phyloP scores from a whole-genome alignment of 64 coral and sea anemone genomes.

The Porites australiensis region DNA sequence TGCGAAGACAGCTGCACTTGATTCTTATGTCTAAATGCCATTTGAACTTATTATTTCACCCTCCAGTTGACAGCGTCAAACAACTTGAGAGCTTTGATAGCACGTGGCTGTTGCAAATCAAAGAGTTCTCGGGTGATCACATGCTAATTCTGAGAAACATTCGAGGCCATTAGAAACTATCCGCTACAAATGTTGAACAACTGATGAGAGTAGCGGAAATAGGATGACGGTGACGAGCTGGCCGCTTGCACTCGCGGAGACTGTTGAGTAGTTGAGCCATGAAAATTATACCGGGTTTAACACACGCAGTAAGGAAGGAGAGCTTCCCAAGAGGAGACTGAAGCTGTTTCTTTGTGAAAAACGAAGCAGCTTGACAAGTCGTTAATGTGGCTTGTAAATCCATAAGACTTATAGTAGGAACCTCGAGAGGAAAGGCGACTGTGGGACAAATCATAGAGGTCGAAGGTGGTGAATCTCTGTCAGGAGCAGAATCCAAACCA shows the following conservation, averaged over 20 bases:
- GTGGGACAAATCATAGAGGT: constrained; percentile 18
- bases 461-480: not conserved
- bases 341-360: not conserved
- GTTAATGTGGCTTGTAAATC: not conserved
- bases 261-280: not conserved
- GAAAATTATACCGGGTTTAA: too few relatives aligned
- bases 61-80: too few relatives aligned
- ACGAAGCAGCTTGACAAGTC: not conserved
- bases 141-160: too few relatives aligned
- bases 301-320: too few relatives aligned
- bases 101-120: too few relatives aligned
- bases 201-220: not conserved
- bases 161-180: too few relatives aligned
- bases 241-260: not conserved
- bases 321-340: not conserved
- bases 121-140: too few relatives aligned
- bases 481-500: not conserved
- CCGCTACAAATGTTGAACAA: too few relatives aligned
- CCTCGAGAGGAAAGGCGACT: not conserved
- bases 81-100: too few relatives aligned
- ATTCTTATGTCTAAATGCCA: too few relatives aligned
- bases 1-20: too few relatives aligned
- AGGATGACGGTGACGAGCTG: not conserved
- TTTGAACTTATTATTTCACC: too few relatives aligned
- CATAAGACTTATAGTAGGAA: not conserved